Base-by-base conservation (phyloP, 1,140 invertebrate species). In the Apis cerana region DNA sequence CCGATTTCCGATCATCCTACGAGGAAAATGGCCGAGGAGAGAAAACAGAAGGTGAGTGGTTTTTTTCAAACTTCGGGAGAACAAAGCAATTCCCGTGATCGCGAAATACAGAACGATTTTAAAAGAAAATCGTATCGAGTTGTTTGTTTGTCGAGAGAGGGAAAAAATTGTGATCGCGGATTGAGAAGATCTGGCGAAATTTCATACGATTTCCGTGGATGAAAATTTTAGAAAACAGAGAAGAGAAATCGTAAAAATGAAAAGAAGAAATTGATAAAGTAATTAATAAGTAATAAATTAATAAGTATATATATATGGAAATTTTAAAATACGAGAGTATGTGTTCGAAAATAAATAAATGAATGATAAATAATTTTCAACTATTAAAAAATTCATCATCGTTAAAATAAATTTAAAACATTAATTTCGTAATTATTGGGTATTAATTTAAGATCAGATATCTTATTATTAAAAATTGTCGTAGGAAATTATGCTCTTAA, bases 11-110 rank as follows among this genome's bases (percentile, higher is more conserved):
- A 54, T 71, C 59, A 23, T 23, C 68, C 68, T 33, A 70, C 70
- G 56, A 56, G 70, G 80, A 74, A 80, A 79, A 61, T 52, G 71
- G 23, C 3, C 23, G 61, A 33, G 11, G 59, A 75, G 43, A 65
- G 17, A 33, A 68, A 75, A 19, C 70, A 75, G 61, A 80, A 56
- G 17, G 15, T 3, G 50, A 12, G 17, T 23, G 54, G 69, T 21
- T 76, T 68, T 50, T 61, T 69, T 43, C 72, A 68, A 15, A 27
- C 13, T 7, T 12, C n/a, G 2, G 0, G 8, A 21, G 58, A 76
- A 76, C 72, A 76, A 80, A 50, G 58, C 17, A 54, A 58, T 17
- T 75, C 65, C 43, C 19, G 15, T 27, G 17, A 23, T 19, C 27
- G 52, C 12, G n/a, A 59, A 69, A 78, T 15, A 27, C 2, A 59